phyloP scores from a whole-genome alignment of 2,888 invertebrate species.

The Scaptomyza flava region DNA sequence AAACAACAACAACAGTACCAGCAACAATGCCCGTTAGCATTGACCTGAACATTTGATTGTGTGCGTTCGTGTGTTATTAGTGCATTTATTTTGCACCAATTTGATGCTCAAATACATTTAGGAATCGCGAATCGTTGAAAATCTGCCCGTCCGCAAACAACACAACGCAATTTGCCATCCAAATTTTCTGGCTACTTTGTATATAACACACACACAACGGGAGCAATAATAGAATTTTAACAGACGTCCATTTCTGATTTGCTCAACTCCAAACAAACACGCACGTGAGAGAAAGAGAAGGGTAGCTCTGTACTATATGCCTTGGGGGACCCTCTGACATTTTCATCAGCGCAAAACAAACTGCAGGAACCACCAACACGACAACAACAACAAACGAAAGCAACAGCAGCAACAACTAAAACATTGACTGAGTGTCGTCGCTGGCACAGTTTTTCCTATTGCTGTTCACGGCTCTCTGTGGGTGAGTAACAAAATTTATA shows the following conservation, averaged over 20 bases:
- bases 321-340: slow-evolving; percentile 75
- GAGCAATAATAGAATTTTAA: slow-evolving; percentile 72
- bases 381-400: slow-evolving; percentile 15
- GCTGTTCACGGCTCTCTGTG: slow-evolving; percentile 51
- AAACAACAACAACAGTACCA: slow-evolving; percentile 28
- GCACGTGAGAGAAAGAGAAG: slow-evolving; percentile 22
- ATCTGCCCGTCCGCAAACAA: slow-evolving; percentile 61
- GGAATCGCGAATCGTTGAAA: slow-evolving; percentile 33
- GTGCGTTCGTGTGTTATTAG: slow-evolving; percentile 50
- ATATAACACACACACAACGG: slow-evolving; percentile 41
- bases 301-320: slow-evolving; percentile 49
- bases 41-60: slow-evolving; percentile 40
- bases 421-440: slow-evolving; percentile 40
- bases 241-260: slow-evolving; percentile 44
- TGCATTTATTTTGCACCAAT: slow-evolving; percentile 69
- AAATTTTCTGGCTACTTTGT: slow-evolving; percentile 33
- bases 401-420: slow-evolving; percentile 29
- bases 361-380: slow-evolving; percentile 47
- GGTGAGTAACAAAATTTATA: slow-evolving; percentile 61
- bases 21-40: slow-evolving; percentile 34
- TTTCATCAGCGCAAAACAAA: slow-evolving; percentile 57
- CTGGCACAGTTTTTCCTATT: slow-evolving; percentile 57
- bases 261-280: slow-evolving; percentile 38
- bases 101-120: slow-evolving; percentile 33
- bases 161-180: slow-evolving; percentile 67